These are phyloP conservation scores for Arothron firmamentum DNA, from an alignment of 2,113 vertebrate genomes.

Conservation along the genomic window DNA sequence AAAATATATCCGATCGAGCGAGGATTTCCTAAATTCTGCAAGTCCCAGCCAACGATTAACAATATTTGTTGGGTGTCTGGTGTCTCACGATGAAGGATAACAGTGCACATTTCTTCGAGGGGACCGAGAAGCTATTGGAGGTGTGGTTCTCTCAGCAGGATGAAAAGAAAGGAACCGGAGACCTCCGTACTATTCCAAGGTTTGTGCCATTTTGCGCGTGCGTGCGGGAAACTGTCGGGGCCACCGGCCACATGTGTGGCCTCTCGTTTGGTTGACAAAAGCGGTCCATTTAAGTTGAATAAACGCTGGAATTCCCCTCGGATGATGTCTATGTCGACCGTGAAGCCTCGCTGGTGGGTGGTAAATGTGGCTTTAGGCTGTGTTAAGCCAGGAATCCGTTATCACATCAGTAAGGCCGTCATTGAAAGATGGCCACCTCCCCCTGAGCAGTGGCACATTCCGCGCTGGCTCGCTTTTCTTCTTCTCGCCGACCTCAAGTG, in stretches of 20 bases:
- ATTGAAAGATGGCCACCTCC: slow-evolving; percentile 65
- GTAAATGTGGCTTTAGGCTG: neutral
- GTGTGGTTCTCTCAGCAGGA: slow-evolving; percentile 97
- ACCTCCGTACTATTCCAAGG: slow-evolving; percentile 97
- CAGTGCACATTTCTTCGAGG: slow-evolving; percentile 99
- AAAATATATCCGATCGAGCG: slow-evolving; percentile 68
- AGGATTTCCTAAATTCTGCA: slow-evolving; percentile 62
- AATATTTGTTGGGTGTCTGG: slow-evolving; percentile 87
- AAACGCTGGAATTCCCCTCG: neutral
- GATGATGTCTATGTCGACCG: no score
- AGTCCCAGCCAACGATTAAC: slow-evolving; percentile 62
- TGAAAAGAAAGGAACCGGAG: slow-evolving; percentile 90
- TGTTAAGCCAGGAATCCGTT: neutral
- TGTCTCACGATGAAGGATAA: slow-evolving; percentile 94
- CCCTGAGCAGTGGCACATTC: slow-evolving; percentile 22
- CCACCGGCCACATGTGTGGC: slow-evolving; percentile 4
- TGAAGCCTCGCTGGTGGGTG: no score
- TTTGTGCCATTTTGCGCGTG: slow-evolving; percentile 55
- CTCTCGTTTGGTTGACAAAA: no score
- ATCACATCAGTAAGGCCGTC: slow-evolving; percentile 15
- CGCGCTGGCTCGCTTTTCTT: neutral
- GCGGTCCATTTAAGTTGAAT: neutral
- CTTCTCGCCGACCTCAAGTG: neutral
- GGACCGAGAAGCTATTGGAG: slow-evolving; percentile 97
- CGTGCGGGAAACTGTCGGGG: neutral